Conservation (phyloP, 2,797 vertebrate genomes). For the Furcifer pardalis region DNA sequence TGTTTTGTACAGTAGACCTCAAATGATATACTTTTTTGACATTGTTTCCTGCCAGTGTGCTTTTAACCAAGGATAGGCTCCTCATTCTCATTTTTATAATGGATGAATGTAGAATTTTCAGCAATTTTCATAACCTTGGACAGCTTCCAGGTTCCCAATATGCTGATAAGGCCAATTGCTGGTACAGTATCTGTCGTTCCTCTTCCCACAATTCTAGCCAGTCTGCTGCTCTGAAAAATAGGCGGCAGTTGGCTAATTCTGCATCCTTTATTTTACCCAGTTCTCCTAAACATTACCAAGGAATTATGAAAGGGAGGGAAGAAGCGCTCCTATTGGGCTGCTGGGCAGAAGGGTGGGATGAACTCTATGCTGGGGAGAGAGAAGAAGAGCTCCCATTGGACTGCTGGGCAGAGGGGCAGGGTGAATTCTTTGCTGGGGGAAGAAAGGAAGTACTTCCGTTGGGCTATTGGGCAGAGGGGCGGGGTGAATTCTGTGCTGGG, state of each 20-base stretch:
- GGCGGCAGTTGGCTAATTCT: not conserved
- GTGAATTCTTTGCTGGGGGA: too few relatives aligned
- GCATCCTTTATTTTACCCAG: not conserved
- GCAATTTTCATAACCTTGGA: not conserved
- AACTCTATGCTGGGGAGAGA: too few relatives aligned
- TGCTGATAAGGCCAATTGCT: not conserved
- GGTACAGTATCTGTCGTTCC: too few relatives aligned
- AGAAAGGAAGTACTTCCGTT: too few relatives aligned
- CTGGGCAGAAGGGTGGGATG: too few relatives aligned
- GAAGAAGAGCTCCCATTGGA: too few relatives aligned
- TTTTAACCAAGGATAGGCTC: slow-evolving; percentile 6
- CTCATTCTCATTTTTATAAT: not conserved
- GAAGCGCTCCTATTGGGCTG: too few relatives aligned
- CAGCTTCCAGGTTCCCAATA: not conserved
- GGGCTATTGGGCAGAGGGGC: too few relatives aligned
- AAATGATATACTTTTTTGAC: slow-evolving; percentile 3
- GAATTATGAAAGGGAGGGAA: not conserved
- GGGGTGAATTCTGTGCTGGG: too few relatives aligned
- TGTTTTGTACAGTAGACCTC: slow-evolving; percentile 54
- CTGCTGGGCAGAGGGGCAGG: too few relatives aligned
- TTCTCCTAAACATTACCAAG: not conserved
- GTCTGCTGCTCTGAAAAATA: not conserved
- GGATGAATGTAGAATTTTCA: not conserved
- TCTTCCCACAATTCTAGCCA: too few relatives aligned
- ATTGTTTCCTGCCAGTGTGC: slow-evolving; percentile 41